Conservation (phyloP, 1,140 invertebrate genomes). For the Luehdorfia chinensis region DNA sequence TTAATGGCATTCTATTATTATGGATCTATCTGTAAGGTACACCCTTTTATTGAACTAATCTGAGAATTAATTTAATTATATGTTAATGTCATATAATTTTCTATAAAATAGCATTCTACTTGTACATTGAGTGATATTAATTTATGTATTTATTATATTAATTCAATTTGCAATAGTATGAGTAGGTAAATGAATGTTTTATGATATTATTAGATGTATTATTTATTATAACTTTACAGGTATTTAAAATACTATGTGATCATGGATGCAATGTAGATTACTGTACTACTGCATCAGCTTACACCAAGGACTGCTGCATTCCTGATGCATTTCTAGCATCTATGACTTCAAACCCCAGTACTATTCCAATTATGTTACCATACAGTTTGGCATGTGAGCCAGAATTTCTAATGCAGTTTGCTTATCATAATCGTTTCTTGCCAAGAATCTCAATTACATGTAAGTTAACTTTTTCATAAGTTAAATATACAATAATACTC, state of each 20-base stretch:
- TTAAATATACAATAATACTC: not conserved
- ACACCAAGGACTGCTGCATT: conserved; percentile 28
- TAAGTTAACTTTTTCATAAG: conserved; percentile 24
- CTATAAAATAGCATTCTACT: no score
- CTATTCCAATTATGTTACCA: conserved; percentile 46
- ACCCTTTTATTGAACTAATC: no score
- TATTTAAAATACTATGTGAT: conserved; percentile 59
- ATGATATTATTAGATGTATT: no score
- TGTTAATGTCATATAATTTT: no score
- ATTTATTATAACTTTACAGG: no score
- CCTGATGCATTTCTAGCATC: conserved; percentile 67
- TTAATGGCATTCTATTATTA: no score
- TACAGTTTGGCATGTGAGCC: conserved; percentile 63
- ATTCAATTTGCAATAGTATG: no score
- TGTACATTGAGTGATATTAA: no score
- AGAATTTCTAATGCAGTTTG: conserved; percentile 41
- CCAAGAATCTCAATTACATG: conserved; percentile 40
- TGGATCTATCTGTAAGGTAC: no score
- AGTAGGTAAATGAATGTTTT: no score
- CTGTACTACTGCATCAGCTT: conserved; percentile 31
- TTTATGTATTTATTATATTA: no score
- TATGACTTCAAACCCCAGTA: conserved; percentile 43
- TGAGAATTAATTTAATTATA: no score
- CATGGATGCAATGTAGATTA: conserved; percentile 72
- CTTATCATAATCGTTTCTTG: conserved; percentile 31